Evolutionary conservation across 2,888 invertebrate genomes (phyloP).

Genomic region (Hecatera dysodea): DNA sequence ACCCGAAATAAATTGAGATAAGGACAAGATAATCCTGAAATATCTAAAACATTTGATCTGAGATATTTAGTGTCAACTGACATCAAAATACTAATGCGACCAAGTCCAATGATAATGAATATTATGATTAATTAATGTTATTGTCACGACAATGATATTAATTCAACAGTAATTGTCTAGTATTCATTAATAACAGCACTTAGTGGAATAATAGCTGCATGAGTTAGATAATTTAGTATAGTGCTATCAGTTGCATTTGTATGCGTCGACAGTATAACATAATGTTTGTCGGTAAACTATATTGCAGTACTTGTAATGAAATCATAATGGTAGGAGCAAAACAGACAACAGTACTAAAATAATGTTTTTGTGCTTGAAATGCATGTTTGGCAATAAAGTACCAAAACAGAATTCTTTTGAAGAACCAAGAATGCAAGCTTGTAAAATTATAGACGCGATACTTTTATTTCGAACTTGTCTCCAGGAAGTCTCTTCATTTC

Average conservation of each 20-base stretch:
- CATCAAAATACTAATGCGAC: slow-evolving; percentile 24
- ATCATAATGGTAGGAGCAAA: neutral
- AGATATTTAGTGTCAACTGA: slow-evolving; percentile 19
- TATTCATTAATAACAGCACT: slow-evolving; percentile 50
- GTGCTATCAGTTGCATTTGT: slow-evolving; percentile 25
- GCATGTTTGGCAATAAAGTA: too few species aligned
- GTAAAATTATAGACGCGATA: too few species aligned
- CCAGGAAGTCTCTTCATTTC: too few species aligned
- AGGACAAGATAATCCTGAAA: neutral
- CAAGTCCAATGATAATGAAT: slow-evolving; percentile 20
- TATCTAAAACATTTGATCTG: neutral
- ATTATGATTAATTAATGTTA: slow-evolving; percentile 48
- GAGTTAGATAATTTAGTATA: slow-evolving; percentile 25
- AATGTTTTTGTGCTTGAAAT: neutral
- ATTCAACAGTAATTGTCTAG: slow-evolving; percentile 45
- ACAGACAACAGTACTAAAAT: neutral
- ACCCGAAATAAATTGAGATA: too few species aligned
- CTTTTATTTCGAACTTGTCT: too few species aligned
- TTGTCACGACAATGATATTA: slow-evolving; percentile 45
- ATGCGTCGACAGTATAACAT: slow-evolving; percentile 32
- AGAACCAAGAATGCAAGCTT: too few species aligned
- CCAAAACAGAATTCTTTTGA: too few species aligned
- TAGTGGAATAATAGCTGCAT: slow-evolving; percentile 31
- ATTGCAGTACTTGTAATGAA: neutral
- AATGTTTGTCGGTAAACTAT: slow-evolving; percentile 11